Conservation (phyloP, 2,113 vertebrate genomes). For the Mesocricetus auratus region DNA sequence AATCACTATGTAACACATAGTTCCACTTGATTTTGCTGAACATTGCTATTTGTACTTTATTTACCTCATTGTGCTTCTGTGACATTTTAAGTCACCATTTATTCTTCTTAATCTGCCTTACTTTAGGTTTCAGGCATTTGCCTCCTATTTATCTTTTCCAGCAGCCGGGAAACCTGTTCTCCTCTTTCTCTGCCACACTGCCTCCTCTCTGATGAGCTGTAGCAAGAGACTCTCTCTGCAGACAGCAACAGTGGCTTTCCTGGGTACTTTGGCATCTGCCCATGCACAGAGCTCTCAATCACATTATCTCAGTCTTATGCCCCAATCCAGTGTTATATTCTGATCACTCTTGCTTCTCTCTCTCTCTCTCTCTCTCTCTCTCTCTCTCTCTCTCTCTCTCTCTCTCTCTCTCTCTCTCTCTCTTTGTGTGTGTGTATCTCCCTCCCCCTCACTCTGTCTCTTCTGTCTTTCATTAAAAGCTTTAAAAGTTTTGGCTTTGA, state of each 20-base stretch:
- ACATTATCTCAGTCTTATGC: neutral
- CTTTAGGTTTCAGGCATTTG: neutral
- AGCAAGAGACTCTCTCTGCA: neutral
- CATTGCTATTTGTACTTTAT: neutral
- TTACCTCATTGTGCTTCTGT: neutral
- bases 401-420: neutral
- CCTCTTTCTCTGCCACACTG: neutral
- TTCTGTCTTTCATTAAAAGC: neutral
- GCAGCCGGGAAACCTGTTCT: neutral
- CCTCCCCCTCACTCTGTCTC: neutral
- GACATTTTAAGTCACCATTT: neutral
- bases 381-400: neutral
- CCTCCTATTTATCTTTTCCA: constrained; percentile 38
- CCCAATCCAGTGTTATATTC: constrained; percentile 49
- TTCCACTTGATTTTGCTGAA: constrained; percentile 1
- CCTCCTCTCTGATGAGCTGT: constrained; percentile 5
- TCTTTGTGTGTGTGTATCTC: neutral
- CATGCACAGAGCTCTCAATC: neutral
- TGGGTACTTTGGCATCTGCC: constrained; percentile 20
- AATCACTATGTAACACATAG: neutral
- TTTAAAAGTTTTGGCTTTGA: constrained; percentile 55
- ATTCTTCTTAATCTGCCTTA: constrained; percentile 4
- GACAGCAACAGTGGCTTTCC: neutral
- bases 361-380: neutral
- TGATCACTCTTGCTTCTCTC: neutral